A percentile compares a stretch with the other conserved stretches of the same genome.
These are phyloP conservation scores for Erythrocercus mccallii DNA, from an alignment of 2,113 vertebrate genomes.

Conservation along the genomic window DNA sequence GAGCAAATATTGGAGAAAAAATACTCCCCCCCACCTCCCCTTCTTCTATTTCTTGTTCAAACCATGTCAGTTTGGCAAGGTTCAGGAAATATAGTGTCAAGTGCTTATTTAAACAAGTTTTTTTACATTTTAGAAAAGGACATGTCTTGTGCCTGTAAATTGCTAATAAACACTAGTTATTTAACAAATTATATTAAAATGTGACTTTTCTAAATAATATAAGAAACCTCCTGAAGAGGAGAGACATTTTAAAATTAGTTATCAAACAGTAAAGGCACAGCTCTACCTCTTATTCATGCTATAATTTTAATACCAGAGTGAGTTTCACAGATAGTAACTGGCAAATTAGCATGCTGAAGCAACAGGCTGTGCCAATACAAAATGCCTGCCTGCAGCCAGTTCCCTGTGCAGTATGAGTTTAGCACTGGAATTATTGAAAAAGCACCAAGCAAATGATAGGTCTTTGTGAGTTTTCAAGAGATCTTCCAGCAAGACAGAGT, in stretches of 20 bases:
- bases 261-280: not conserved
- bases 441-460: not conserved
- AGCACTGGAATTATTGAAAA: not conserved
- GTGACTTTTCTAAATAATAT: not conserved
- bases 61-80: not conserved
- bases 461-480: not conserved
- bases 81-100: not conserved
- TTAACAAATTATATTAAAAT: not conserved
- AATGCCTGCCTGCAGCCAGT: not conserved
- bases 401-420: not conserved
- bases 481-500: not conserved
- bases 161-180: not conserved
- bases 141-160: not conserved
- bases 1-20: not conserved
- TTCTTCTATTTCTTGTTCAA: not conserved
- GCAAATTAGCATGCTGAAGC: not conserved
- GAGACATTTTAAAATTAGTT: not conserved
- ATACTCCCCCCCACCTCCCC: accelerated
- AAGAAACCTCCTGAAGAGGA: not conserved
- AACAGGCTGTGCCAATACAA: not conserved
- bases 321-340: not conserved
- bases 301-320: not conserved
- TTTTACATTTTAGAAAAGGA: not conserved
- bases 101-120: not conserved
- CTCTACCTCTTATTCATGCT: not conserved